Conservation (phyloP, 2,113 vertebrate species). For the Calyptomena viridis region DNA sequence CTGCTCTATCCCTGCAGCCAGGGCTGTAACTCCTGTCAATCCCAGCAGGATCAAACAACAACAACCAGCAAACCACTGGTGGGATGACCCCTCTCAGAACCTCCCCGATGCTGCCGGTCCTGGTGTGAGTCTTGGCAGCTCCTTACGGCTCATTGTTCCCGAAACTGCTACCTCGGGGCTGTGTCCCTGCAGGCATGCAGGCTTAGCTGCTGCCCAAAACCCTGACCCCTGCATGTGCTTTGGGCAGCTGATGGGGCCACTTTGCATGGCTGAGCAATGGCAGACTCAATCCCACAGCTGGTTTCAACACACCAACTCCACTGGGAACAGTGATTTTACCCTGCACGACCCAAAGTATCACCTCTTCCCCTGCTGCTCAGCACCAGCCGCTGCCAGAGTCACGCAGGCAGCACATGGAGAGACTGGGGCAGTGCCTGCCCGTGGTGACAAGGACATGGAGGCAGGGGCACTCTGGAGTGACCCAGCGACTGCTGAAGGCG, state of each 20-base stretch:
- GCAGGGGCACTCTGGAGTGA: background rate
- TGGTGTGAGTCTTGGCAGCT: background rate
- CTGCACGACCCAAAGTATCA: background rate
- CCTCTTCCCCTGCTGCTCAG: background rate
- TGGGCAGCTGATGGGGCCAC: background rate
- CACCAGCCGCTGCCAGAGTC: rapidly evolving
- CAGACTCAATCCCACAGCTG: background rate
- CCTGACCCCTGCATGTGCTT: background rate
- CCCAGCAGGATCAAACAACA: background rate
- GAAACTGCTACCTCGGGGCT: background rate
- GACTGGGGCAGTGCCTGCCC: background rate
- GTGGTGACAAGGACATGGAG: background rate
- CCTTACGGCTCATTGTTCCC: background rate
- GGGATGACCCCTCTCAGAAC: background rate
- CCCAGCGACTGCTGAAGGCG: background rate
- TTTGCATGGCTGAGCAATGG: background rate
- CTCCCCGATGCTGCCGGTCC: background rate
- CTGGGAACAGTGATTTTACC: background rate
- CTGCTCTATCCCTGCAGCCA: background rate
- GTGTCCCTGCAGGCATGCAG: background rate
- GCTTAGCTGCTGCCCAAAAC: background rate
- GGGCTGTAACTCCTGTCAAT: background rate
- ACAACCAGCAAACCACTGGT: background rate
- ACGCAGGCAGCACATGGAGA: background rate
- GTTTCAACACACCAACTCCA: background rate